Conservation (phyloP, 2,797 vertebrate genomes). For the Urophycis tenuis region DNA sequence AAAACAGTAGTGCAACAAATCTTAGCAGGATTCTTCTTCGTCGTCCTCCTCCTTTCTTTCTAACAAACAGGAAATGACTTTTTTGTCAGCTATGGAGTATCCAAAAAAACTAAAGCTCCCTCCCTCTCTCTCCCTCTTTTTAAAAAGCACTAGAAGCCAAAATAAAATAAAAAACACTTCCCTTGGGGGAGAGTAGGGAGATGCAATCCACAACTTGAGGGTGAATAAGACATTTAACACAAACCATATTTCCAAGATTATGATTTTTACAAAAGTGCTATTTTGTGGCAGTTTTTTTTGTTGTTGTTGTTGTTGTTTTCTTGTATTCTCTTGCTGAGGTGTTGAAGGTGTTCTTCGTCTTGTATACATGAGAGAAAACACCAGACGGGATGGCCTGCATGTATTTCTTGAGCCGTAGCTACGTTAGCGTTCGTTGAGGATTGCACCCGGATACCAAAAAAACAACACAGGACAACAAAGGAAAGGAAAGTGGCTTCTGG, state of each 20-base stretch:
- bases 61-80: conserved; percentile 62
- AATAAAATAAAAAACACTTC: background rate
- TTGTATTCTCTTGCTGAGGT: background rate
- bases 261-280: background rate
- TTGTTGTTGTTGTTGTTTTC: background rate
- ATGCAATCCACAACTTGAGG: conserved; percentile 31
- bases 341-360: background rate
- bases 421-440: conserved; percentile 9
- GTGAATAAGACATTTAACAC: background rate
- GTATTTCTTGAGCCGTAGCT: conserved; percentile 5
- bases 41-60: conserved; percentile 44
- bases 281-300: background rate
- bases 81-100: conserved; percentile 66
- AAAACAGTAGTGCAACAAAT: conserved; percentile 96
- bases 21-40: conserved; percentile 64
- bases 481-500: conserved; percentile 64
- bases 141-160: conserved; percentile 41
- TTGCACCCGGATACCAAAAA: conserved; percentile 44
- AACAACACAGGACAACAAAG: conserved; percentile 45
- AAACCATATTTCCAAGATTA: background rate
- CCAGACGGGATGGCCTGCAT: background rate
- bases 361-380: conserved; percentile 12
- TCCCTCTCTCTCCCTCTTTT: conserved; percentile 45
- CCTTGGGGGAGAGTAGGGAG: background rate
- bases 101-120: conserved; percentile 12